A percentile compares a stretch with the other conserved stretches of the same genome.
Evolutionary conservation across 1,140 invertebrate species (phyloP).

Genomic region (Drosophila arawakana): DNA sequence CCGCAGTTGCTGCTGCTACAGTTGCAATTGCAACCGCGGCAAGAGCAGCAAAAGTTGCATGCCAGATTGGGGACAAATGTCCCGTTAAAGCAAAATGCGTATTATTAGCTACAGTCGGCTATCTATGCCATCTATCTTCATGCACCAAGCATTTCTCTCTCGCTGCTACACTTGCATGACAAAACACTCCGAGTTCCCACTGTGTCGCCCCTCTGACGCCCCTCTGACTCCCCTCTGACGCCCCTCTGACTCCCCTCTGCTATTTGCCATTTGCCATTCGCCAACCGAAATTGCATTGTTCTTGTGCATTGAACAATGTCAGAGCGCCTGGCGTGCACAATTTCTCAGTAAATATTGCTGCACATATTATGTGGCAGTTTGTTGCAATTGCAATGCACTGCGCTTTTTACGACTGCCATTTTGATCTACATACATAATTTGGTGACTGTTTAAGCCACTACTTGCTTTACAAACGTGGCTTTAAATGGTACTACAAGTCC

Average conservation of each 20-base stretch:
- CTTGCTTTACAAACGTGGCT: neutral
- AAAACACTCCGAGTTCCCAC: conserved; percentile 2
- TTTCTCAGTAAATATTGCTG: neutral
- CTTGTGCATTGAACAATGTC: conserved; percentile 28
- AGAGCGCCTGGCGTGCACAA: conserved; percentile 10
- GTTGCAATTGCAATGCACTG: conserved; percentile 17
- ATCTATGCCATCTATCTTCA: conserved; percentile 60
- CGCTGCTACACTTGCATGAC: conserved; percentile 16
- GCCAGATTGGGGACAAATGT: conserved; percentile 59
- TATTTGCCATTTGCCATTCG: conserved; percentile 10
- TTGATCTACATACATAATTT: neutral
- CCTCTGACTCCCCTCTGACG: neutral
- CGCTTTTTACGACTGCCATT: neutral
- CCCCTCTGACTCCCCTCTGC: neutral
- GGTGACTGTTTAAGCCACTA: neutral
- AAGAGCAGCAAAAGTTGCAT: conserved; percentile 29
- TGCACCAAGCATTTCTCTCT: conserved; percentile 25
- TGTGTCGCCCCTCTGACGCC: neutral
- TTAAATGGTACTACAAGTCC: too few species aligned
- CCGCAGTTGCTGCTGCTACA: conserved; percentile 25
- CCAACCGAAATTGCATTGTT: conserved; percentile 37
- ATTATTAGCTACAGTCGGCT: conserved; percentile 57
- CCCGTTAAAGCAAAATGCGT: conserved; percentile 57
- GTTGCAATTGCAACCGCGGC: neutral
- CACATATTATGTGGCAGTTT: conserved; percentile 36